Base-by-base conservation (phyloP, 2,888 invertebrate species). In the Machimus atricapillus region DNA sequence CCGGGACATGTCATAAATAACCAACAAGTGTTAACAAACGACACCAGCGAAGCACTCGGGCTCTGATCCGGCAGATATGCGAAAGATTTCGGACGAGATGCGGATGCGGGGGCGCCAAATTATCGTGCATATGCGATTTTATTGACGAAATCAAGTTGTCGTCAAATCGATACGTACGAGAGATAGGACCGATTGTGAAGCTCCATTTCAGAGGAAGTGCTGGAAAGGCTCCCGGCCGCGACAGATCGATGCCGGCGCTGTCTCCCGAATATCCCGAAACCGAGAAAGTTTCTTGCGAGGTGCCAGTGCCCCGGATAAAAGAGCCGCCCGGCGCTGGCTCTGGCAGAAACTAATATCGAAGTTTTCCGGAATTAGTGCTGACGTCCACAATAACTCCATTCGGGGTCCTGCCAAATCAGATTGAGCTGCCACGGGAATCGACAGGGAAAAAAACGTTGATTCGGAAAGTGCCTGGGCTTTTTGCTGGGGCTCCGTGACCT, bases 1-100 rank as follows among this genome's bases (percentile, higher is more conserved):
- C 43, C 31, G 23, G 85, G 74, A 43, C 74, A 46, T 74, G 74
- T 85, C 85, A 85, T 85, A 85, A 74, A 85, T 85, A 73, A 46
- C 85, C 85, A 74, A 85, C 85, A 85, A 85, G 74, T 85, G 85
- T 85, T 85, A 85, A 83, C 82, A 83, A 83, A 85, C 74, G 85
- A 85, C 74, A 16, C 46, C 82, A 43, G 34, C 74, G 16, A 27
- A 74, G n/a, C 31, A 9, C 43, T n/a, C 81, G 23, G 23, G 27
- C 27, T 6, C 52, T 56, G 66, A 82, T 58, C 27, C n/a, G 37
- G 19, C 8, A 66, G 34, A 43, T 85, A 52, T 66, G 66, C 27
- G 74, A 46, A 74, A 73, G 66, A 19, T 66, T 34, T 73, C 23
- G 23, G 66, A 40, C 4, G 27, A 43, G 40, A 14, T 16, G 6